phyloP scores from a whole-genome alignment of 2,797 vertebrate species.

The Capromys pilorides region DNA sequence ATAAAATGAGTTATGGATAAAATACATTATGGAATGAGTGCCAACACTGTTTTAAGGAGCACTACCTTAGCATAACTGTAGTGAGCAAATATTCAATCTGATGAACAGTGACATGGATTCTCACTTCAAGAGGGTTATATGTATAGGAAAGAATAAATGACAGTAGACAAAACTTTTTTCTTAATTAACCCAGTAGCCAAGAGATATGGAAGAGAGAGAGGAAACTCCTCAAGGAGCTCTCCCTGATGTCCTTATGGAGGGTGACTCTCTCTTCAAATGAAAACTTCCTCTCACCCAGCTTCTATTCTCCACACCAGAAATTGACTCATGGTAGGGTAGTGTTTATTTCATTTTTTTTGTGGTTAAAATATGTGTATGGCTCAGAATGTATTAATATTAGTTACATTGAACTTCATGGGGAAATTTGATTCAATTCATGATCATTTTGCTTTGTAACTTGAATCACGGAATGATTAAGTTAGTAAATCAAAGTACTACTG shows the following conservation, averaged over 20 bases:
- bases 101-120: not conserved
- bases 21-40: not conserved
- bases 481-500: not conserved
- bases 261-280: not conserved
- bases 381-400: not conserved
- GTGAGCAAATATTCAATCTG: not conserved
- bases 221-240: not conserved
- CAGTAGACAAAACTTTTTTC: not conserved
- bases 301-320: not conserved
- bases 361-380: not conserved
- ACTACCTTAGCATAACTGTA: not conserved
- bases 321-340: not conserved
- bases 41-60: not conserved
- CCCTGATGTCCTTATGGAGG: not conserved
- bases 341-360: not conserved
- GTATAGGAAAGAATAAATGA: not conserved
- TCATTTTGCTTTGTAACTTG: not conserved
- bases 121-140: not conserved
- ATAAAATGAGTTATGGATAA: not conserved
- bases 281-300: not conserved
- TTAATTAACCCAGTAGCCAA: not conserved
- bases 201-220: not conserved
- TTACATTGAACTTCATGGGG: not conserved
- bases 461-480: not conserved
- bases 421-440: not conserved